These are phyloP conservation scores for Rachycentron canadum DNA, from an alignment of 2,797 vertebrate genomes.

Conservation along the genomic window DNA sequence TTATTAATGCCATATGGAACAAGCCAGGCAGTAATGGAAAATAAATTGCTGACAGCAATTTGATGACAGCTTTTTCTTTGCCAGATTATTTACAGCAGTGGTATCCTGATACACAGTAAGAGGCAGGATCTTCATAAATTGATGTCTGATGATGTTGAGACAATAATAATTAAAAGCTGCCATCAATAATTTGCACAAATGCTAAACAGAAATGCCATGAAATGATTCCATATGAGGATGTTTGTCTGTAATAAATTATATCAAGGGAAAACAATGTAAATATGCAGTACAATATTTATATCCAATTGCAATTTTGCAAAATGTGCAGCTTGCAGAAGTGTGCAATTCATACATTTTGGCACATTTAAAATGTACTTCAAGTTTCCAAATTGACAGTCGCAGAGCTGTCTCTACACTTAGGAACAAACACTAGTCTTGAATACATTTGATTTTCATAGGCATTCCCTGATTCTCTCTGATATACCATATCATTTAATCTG, in stretches of 20 bases:
- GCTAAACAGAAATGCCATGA: slow-evolving; percentile 37
- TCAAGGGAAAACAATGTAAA: not conserved
- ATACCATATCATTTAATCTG: not conserved
- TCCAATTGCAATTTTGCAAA: slow-evolving; percentile 3
- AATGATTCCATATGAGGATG: slow-evolving; percentile 12
- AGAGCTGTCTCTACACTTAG: not conserved
- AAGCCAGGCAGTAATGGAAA: slow-evolving; percentile 61
- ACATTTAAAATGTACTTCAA: not conserved
- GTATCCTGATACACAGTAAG: slow-evolving; percentile 45
- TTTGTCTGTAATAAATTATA: slow-evolving; percentile 33
- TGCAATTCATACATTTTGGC: not conserved
- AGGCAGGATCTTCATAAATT: slow-evolving; percentile 47
- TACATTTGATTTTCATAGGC: not conserved
- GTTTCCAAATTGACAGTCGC: not conserved
- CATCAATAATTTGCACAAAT: slow-evolving; percentile 47
- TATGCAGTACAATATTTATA: not conserved
- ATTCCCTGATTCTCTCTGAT: not conserved
- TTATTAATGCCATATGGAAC: slow-evolving; percentile 65
- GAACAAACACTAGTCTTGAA: not conserved
- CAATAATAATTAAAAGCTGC: slow-evolving; percentile 47
- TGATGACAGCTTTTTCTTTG: slow-evolving; percentile 62
- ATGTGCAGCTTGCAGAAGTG: not conserved
- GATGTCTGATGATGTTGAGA: slow-evolving; percentile 33
- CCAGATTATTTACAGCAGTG: slow-evolving; percentile 59
- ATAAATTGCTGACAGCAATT: slow-evolving; percentile 58